Conservation (phyloP, 2,113 vertebrate genomes). For the Ondatra zibethicus region DNA sequence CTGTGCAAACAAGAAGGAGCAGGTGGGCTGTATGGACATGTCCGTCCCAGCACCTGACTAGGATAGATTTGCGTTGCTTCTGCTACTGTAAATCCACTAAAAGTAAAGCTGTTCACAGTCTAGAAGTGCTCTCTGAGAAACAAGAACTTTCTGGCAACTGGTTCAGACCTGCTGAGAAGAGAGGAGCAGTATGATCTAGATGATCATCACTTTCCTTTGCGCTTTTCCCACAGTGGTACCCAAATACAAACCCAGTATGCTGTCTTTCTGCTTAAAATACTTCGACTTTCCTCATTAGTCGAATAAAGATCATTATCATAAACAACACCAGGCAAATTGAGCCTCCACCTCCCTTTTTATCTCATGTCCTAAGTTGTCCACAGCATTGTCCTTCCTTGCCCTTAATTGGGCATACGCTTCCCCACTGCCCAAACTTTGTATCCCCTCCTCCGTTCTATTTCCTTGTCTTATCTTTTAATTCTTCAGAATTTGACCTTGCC, state of each 20-base stretch:
- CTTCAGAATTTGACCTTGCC: background rate
- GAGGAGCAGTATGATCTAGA: background rate
- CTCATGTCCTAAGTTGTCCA: background rate
- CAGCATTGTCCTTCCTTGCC: background rate
- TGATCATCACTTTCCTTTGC: background rate
- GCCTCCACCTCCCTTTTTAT: background rate
- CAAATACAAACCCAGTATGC: background rate
- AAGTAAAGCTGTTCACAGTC: slow-evolving; percentile 9
- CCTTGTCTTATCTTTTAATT: slow-evolving; percentile 26
- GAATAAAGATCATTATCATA: background rate
- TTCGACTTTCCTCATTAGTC: background rate
- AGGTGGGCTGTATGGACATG: background rate
- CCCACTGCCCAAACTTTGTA: background rate
- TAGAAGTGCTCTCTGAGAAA: slow-evolving; percentile 12
- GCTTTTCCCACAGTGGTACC: background rate
- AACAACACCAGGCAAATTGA: too few species aligned
- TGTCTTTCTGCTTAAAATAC: background rate
- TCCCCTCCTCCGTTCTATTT: background rate
- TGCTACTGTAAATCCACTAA: slow-evolving; percentile 33
- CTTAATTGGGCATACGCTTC: background rate
- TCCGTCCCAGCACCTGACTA: background rate
- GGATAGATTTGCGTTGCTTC: background rate
- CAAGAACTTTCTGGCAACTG: background rate
- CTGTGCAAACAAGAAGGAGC: background rate
- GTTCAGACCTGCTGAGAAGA: background rate